Percentiles rank a stretch among this genome's conserved stretches.
Conservation (phyloP, 2,113 vertebrate species). For the Chrysochloris asiatica region DNA sequence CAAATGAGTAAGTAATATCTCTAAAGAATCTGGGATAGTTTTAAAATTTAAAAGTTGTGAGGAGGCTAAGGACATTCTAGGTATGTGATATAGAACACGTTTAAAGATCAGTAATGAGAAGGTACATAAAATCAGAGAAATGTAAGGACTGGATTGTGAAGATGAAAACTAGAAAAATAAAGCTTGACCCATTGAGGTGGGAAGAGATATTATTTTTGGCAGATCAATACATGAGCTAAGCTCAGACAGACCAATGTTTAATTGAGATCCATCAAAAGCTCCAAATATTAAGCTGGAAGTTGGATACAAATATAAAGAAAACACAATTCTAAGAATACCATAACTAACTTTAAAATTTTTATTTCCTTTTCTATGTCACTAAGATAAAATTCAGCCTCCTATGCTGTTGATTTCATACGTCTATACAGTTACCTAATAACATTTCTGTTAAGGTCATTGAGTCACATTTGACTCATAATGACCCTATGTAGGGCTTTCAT, state of each 20-base stretch:
- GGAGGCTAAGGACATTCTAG: neutral
- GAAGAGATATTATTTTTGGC: neutral
- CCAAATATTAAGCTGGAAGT: neutral
- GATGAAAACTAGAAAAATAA: neutral
- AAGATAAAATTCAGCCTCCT: neutral
- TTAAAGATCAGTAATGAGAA: neutral
- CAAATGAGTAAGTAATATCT: neutral
- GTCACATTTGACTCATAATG: too few species aligned
- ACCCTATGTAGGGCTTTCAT: too few species aligned
- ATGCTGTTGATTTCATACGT: neutral
- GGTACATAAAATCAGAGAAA: too few species aligned
- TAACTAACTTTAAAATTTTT: neutral
- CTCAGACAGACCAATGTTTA: neutral
- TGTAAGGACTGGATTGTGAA: too few species aligned
- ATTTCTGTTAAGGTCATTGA: too few species aligned
- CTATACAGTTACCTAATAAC: neutral
- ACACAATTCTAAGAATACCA: neutral
- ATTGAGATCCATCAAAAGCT: neutral
- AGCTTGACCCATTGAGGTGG: fast-evolving
- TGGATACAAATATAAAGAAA: neutral
- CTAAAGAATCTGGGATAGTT: neutral
- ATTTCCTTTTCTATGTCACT: too few species aligned
- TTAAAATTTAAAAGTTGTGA: fast-evolving
- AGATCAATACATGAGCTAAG: neutral
- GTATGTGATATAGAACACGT: neutral